Conservation (phyloP, 2,888 invertebrate genomes). For the Parnassius orleans region DNA sequence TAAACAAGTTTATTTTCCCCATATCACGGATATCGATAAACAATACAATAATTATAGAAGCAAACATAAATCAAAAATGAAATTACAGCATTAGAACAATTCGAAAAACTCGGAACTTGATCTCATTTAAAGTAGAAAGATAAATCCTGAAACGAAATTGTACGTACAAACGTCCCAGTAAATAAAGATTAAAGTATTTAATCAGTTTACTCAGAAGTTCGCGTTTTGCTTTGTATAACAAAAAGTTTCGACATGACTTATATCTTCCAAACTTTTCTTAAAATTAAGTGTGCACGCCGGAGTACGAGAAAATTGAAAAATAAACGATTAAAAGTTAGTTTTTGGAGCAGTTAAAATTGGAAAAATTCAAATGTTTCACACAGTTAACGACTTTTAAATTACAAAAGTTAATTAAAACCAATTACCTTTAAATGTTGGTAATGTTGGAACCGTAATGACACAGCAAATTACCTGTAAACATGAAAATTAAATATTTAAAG, state of each 20-base stretch:
- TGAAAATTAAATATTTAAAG: constrained; percentile 38
- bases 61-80: constrained; percentile 23
- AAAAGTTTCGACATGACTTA: constrained; percentile 73
- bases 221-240: constrained; percentile 51
- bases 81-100: constrained; percentile 27
- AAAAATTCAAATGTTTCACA: too few relatives aligned
- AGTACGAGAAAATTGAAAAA: constrained; percentile 36
- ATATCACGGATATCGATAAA: too few relatives aligned
- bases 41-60: constrained; percentile 8
- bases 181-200: constrained; percentile 77
- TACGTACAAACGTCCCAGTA: constrained; percentile 64
- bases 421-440: constrained; percentile 13
- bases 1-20: too few relatives aligned
- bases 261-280: constrained; percentile 53
- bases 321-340: too few relatives aligned
- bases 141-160: constrained; percentile 69
- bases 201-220: constrained; percentile 61
- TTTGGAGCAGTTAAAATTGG: too few relatives aligned
- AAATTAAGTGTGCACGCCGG: constrained; percentile 37
- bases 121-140: constrained; percentile 63
- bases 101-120: constrained; percentile 40
- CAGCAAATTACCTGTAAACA: constrained; percentile 54
- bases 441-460: not conserved
- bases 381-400: too few relatives aligned
- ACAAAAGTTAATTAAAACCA: not conserved